Conservation (phyloP, 2,888 invertebrate genomes). For the Dynastes tityus region DNA sequence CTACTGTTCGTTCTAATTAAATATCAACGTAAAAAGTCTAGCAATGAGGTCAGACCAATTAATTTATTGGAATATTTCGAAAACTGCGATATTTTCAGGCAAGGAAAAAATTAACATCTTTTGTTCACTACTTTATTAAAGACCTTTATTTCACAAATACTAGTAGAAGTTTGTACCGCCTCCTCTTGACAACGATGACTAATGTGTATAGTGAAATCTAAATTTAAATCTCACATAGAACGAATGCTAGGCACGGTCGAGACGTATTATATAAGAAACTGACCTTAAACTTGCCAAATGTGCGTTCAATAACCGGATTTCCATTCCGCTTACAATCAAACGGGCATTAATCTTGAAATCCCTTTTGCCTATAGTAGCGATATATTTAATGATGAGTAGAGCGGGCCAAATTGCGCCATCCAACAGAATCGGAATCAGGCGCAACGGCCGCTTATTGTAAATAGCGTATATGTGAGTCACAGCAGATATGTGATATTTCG, state of each 20-base stretch:
- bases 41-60: neutral
- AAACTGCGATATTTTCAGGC: too few relatives aligned
- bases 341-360: neutral
- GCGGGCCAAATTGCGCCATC: too few relatives aligned
- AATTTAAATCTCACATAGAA: neutral
- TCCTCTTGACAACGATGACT: neutral
- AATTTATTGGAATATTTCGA: neutral
- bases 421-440: too few relatives aligned
- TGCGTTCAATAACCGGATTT: neutral
- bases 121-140: neutral
- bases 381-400: neutral
- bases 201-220: neutral
- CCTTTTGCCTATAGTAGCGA: neutral
- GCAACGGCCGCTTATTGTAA: too few relatives aligned
- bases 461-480: too few relatives aligned
- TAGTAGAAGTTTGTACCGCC: neutral
- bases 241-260: neutral
- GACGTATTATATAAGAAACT: neutral
- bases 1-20: slow-evolving; percentile 8
- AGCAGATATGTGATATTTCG: too few relatives aligned
- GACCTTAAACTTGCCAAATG: slow-evolving; percentile 16
- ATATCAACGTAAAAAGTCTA: neutral
- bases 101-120: neutral
- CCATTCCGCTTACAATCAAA: neutral
- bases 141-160: neutral